Evolutionary conservation across 2,797 vertebrate genomes (phyloP).

Genomic region (Columba guinea): DNA sequence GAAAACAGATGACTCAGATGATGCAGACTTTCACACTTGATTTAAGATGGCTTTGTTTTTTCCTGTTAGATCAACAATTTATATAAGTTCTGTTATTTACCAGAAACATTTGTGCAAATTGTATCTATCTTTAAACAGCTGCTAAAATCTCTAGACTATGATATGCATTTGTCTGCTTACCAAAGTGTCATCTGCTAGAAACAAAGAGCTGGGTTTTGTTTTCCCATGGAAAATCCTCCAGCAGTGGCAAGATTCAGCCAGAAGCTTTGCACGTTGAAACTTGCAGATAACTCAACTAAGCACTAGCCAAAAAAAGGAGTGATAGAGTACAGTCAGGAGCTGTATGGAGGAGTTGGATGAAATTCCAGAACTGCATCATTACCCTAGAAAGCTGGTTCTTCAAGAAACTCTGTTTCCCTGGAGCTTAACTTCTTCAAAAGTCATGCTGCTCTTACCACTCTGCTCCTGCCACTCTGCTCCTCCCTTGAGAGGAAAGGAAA

Average conservation of each 20-base stretch:
- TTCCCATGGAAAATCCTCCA: not conserved
- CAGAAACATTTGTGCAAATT: conserved; percentile 2
- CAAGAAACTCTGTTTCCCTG: not conserved
- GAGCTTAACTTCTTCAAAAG: not conserved
- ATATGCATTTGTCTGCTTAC: not conserved
- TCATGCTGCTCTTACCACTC: not conserved
- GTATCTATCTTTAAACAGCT: conserved; percentile 10
- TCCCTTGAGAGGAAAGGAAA: not conserved
- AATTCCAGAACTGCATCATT: not conserved
- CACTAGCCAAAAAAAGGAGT: not conserved
- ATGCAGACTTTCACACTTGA: not conserved
- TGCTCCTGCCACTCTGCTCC: not conserved
- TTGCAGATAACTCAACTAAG: not conserved
- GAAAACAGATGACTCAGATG: not conserved
- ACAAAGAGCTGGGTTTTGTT: not conserved
- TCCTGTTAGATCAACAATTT: not conserved
- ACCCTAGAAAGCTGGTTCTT: not conserved
- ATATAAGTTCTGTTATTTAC: conserved; percentile 7
- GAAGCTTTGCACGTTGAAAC: not conserved
- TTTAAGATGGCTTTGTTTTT: not conserved
- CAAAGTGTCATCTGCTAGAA: not conserved
- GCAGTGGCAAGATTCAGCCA: not conserved
- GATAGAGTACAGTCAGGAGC: not conserved
- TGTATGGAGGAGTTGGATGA: not conserved
- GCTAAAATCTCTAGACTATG: conserved; percentile 17